Evolutionary conservation across 2,113 vertebrate species (phyloP).

Genomic region (Manacus vitellinus): DNA sequence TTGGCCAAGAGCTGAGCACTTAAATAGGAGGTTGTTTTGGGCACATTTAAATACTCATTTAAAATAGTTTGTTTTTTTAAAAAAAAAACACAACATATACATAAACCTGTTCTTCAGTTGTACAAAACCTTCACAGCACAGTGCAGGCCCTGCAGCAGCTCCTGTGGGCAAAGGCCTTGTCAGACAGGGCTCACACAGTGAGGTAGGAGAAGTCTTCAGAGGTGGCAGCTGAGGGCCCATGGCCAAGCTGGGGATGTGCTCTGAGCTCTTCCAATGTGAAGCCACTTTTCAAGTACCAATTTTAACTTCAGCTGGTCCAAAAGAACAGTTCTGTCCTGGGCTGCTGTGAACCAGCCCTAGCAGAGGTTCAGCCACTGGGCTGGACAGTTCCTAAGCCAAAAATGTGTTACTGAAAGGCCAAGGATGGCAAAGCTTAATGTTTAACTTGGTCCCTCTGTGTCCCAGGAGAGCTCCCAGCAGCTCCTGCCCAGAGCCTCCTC

Average conservation of each 20-base stretch:
- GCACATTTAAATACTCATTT: background rate
- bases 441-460: background rate
- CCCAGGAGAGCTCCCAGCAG: background rate
- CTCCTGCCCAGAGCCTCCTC: background rate
- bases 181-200: background rate
- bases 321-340: background rate
- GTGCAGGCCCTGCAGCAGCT: background rate
- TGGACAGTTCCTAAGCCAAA: background rate
- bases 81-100: background rate
- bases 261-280: background rate
- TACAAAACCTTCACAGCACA: background rate
- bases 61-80: background rate
- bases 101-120: background rate
- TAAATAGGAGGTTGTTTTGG: background rate
- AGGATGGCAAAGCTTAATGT: background rate
- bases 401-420: background rate
- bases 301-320: background rate
- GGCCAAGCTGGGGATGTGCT: background rate
- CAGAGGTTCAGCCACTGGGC: rapidly evolving
- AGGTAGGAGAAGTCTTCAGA: background rate
- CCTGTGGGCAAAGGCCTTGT: background rate
- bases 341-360: background rate
- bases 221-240: background rate
- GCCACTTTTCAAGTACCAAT: background rate
- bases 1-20: background rate